Evolutionary conservation across 2,888 invertebrate genomes (phyloP), one percentile per base, ranked within the genome.

Genomic region (Oithona nana): DNA sequence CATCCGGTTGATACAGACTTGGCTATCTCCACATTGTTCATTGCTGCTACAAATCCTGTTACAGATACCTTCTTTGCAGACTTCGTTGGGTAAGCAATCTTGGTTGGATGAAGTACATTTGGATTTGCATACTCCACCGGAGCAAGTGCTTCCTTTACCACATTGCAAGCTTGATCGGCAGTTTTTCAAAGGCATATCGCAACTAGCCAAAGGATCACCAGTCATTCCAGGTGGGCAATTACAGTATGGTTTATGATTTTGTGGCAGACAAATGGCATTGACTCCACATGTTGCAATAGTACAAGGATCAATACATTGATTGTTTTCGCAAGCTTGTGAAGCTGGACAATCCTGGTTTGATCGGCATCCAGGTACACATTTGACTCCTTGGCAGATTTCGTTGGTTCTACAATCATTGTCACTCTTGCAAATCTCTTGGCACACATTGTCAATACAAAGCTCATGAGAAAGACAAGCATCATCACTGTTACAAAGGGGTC

Each of bases 1-100:
- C 66, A 89, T 78, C 68, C 88, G 79, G 69, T 85, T 86, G 72
- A 86, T 85, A 70, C 92, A 92, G 68, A 92, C 88, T 73, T 88
- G 86, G 67, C 85, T 83, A 16, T 82, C 79, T 20, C 76, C 76
- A 1, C 92, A 92, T 68, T 89, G 86, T 68, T 81, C 82, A 70
- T 88, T 86, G 68, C 81, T 82, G 69, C 89, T 80, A 70, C 92
- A 92, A 28, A 92, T 92, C 63, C 88, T 76, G 1, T 83, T 74
- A 70, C 92, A 92, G 65, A 83, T 79, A 4, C 86, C 86, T 16
- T 6, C 8, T 16, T 85, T 78, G 70, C 92, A 92, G 13, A 88
- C 88, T 75, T 88, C 82, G 59, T 83, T 82, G 29, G 76, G 73
- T 59, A 83, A 79, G 72, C 92, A 92, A 70, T 89, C 88, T 57